A percentile compares a stretch with the other conserved stretches of the same genome.
Evolutionary conservation across 2,888 invertebrate genomes (phyloP).

Genomic region (Polydrusus pterygomalis): DNA sequence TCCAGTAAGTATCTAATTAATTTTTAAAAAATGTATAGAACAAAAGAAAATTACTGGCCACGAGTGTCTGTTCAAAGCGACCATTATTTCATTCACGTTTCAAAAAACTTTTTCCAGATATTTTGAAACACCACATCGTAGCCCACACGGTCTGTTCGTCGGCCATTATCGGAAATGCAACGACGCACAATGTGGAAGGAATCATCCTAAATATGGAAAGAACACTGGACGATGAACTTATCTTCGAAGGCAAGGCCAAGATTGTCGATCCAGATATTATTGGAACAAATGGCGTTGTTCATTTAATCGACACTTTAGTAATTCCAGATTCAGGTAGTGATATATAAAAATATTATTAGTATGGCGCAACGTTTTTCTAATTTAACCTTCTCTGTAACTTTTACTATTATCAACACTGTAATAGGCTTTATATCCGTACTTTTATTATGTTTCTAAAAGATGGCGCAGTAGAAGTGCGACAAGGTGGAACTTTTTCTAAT

Average conservation of each 20-base stretch:
- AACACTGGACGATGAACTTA: conserved; percentile 73
- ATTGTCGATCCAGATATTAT: conserved; percentile 77
- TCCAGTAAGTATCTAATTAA: conserved; percentile 72
- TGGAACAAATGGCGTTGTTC: conserved; percentile 84
- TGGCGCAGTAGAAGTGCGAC: too few species aligned
- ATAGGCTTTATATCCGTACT: too few species aligned
- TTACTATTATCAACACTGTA: too few species aligned
- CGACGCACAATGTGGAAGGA: conserved; percentile 74
- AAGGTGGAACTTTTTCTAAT: too few species aligned
- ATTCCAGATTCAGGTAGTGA: conserved; percentile 75
- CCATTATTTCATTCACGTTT: too few species aligned
- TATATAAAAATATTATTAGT: too few species aligned
- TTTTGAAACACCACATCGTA: conserved; percentile 80
- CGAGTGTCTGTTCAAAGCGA: too few species aligned
- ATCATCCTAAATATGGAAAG: conserved; percentile 73
- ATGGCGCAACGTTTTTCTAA: too few species aligned
- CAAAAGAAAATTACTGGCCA: too few species aligned
- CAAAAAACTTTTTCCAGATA: conserved; percentile 70
- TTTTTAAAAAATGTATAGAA: too few species aligned
- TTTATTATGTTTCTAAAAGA: too few species aligned
- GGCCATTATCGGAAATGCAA: conserved; percentile 75
- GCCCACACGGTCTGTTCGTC: conserved; percentile 80
- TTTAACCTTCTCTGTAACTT: too few species aligned
- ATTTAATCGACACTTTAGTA: conserved; percentile 80
- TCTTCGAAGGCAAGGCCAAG: conserved; percentile 76